Evolutionary conservation across 2,888 invertebrate species (phyloP), one percentile per base, ranked within the genome.

Genomic region (Eristalinus aeneus): DNA sequence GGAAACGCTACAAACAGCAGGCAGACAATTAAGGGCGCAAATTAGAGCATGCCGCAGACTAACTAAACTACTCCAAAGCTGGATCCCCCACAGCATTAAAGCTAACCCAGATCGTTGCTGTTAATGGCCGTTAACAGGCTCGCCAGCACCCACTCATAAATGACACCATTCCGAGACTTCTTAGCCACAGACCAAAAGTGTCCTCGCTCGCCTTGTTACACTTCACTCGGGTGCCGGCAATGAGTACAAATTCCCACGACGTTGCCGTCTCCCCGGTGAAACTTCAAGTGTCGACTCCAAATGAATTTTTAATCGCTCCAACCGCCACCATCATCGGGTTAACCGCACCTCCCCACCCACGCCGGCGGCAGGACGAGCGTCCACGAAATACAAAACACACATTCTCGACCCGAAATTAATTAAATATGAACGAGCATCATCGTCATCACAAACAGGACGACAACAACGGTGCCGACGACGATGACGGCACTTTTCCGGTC

Each of bases 371-470:
- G 20, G 6, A 6, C 20, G 23, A 16, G 22, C 20, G 22, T 22
- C 56, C 12, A 20, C 56, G 23, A 56, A 56, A 56, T 12, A 56
- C 56, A 56, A 22, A 77, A 86, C 73, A 86, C 86, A 86, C 82
- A 82, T 78, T 74, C 82, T 67, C 86, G 69, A 78, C 82, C 86
- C 77, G 39, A 86, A 82, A 86, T 86, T 86, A 86, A 86, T 86
- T 86, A 86, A 86, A 86, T 86, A 86, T 86, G 86, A 86, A 86
- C 73, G 86, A 82, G 86, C 86, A 86, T 86, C 86, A 86, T 77
- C 86, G 82, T 77, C 86, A 78, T 82, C 82, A 16, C 46, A 46
- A 77, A 34, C 76, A 82, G 86, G 82, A 86, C 76, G 73, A 82
- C 86, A 27, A 27, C 27, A n/a, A n/a, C n/a, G n/a, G n/a, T n/a